Base-by-base conservation (phyloP, 2,797 vertebrate species). In the Chromis chromis region DNA sequence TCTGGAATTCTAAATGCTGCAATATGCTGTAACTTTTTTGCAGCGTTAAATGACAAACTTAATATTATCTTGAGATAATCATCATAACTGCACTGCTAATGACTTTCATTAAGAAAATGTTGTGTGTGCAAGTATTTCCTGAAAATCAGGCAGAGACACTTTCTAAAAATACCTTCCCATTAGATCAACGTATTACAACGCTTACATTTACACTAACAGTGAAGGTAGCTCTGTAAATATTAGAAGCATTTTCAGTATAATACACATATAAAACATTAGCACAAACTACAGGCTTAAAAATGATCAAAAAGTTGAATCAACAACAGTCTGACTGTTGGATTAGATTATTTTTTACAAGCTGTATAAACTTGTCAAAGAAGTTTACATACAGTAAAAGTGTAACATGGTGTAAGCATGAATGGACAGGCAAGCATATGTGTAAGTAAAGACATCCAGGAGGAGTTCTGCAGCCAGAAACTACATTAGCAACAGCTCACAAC, bases 391-490 rank as follows among this genome's bases (percentile, higher is more conserved):
- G 19, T 64, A 21, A 44, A 65, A 53, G 25, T 56, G 10, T 50
- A 70, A 44, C 12, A n/a, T 12, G 24, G 52, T 49, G 24, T 16
- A 14, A 55, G 21, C 42, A 33, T 64, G 22, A 36, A 36, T 39
- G 46, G 1, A 7, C 12, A 22, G 22, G 64, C 1, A 17, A 36
- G 19, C 0, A 0, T 13, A 22, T 2, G 21, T 56, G 65, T 61
- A 62, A 27, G 17, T 42, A 13, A 42, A 72, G 55, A 68, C 33
- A 65, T 69, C 46, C n/a, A 19, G 9, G 3, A 0, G 55, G 44
- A 1, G 13, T 70, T 58, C 12, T 28, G 55, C 4, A 1, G 12
- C 40, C 13, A 42, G 1, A 42, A 19, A 22, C 33, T 12, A 36
- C 33, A 17, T 17, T 5, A 14, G n/a, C 24, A 21, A n/a, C 33